Conservation (phyloP, 2,888 invertebrate genomes). For the Timandra comae region DNA sequence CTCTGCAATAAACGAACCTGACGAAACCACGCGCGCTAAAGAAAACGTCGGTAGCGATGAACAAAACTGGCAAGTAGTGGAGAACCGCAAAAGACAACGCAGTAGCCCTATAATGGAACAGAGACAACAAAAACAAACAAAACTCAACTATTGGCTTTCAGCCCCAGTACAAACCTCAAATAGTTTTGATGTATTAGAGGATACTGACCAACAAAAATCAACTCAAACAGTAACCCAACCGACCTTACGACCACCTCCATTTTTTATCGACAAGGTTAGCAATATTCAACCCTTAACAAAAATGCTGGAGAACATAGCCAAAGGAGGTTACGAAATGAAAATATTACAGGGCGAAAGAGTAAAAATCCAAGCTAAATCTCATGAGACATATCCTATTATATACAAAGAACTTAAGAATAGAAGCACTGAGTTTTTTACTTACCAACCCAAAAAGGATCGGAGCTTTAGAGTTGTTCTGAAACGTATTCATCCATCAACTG, state of each 20-base stretch:
- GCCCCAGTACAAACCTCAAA: slow-evolving; percentile 2
- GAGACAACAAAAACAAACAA: background rate
- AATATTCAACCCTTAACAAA: slow-evolving; percentile 5
- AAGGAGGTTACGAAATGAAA: slow-evolving; percentile 10
- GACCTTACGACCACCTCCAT: slow-evolving; percentile 6
- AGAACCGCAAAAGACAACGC: background rate
- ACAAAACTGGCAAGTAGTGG: no score
- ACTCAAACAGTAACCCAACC: background rate
- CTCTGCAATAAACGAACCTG: no score
- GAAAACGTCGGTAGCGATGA: no score
- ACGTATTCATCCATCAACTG: background rate
- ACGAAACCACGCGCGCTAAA: no score
- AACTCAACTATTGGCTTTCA: no score
- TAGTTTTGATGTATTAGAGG: slow-evolving; percentile 1
- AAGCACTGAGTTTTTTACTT: no score
- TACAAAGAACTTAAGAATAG: slow-evolving; percentile 8
- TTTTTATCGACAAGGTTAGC: slow-evolving; percentile 7
- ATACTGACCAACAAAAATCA: background rate
- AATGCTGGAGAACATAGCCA: slow-evolving; percentile 2
- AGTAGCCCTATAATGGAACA: background rate
- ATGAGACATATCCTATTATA: slow-evolving; percentile 5
- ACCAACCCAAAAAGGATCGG: slow-evolving; percentile 12
- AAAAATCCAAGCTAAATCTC: slow-evolving; percentile 12
- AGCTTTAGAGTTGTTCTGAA: slow-evolving; percentile 12
- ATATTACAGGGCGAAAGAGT: slow-evolving; percentile 13